These are phyloP conservation scores for Drosophila robusta DNA, from an alignment of 2,888 invertebrate genomes.

Conservation along the genomic window DNA sequence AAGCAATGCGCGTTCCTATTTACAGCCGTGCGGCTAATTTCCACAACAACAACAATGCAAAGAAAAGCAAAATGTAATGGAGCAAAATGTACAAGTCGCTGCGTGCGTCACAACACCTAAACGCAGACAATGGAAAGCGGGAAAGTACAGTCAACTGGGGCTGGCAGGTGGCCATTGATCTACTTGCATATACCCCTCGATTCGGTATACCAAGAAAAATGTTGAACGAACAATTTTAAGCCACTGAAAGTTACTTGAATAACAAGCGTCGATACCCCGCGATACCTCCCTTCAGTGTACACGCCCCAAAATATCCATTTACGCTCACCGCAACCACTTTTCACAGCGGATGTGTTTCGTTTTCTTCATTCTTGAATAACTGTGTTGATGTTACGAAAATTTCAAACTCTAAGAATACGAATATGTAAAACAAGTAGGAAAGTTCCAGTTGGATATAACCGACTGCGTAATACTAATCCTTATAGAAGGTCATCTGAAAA, in stretches of 20 bases:
- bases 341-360: background rate
- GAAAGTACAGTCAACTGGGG: background rate
- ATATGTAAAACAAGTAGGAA: no score
- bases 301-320: background rate
- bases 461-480: no score
- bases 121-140: conserved; percentile 23
- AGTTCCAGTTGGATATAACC: no score
- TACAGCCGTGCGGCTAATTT: conserved; percentile 67
- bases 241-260: no score
- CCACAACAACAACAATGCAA: conserved; percentile 31
- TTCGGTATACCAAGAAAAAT: background rate
- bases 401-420: no score
- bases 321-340: background rate
- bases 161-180: background rate
- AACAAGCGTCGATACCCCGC: no score
- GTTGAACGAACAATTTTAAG: no score
- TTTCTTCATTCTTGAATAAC: background rate
- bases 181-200: background rate
- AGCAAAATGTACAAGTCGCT: conserved; percentile 41
- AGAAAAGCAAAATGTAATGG: conserved; percentile 40
- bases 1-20: conserved; percentile 63
- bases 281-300: background rate
- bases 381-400: background rate
- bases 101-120: conserved; percentile 44
- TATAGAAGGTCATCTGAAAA: no score